Evolutionary conservation across 2,113 vertebrate species (phyloP).

Genomic region (Bothrops jararaca): DNA sequence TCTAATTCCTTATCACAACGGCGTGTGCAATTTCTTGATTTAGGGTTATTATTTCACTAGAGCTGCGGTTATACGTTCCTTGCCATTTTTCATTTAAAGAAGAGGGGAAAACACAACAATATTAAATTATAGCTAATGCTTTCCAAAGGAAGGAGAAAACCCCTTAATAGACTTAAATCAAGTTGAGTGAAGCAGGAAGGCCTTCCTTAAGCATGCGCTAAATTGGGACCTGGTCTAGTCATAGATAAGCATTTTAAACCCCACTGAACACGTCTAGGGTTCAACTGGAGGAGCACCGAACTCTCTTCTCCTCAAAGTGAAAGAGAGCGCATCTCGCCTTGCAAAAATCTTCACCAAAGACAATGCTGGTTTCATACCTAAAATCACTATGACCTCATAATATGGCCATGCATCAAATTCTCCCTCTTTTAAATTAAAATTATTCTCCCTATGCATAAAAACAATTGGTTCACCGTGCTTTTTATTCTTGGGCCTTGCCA

Average conservation of each 20-base stretch:
- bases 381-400: not conserved
- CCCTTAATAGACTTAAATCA: constrained; percentile 54
- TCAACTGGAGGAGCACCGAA: not conserved
- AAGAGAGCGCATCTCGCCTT: too few species aligned
- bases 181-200: constrained; percentile 2
- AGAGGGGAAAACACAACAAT: constrained; percentile 51
- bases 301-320: not conserved
- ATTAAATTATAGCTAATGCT: constrained; percentile 58
- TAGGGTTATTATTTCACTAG: constrained; percentile 56
- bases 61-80: constrained; percentile 58
- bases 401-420: not conserved
- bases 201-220: not conserved
- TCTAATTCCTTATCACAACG: constrained; percentile 59
- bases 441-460: not conserved
- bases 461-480: not conserved
- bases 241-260: not conserved
- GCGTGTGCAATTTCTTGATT: constrained; percentile 47
- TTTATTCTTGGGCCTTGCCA: not conserved
- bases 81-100: constrained; percentile 26
- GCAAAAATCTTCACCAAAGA: not conserved
- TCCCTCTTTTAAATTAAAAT: not conserved
- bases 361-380: not conserved
- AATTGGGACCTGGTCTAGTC: not conserved
- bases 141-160: not conserved
- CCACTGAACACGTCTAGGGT: too few species aligned